A percentile compares a stretch with the other conserved stretches of the same genome.
Evolutionary conservation across 2,113 vertebrate species (phyloP).

Genomic region (Labeo rohita): DNA sequence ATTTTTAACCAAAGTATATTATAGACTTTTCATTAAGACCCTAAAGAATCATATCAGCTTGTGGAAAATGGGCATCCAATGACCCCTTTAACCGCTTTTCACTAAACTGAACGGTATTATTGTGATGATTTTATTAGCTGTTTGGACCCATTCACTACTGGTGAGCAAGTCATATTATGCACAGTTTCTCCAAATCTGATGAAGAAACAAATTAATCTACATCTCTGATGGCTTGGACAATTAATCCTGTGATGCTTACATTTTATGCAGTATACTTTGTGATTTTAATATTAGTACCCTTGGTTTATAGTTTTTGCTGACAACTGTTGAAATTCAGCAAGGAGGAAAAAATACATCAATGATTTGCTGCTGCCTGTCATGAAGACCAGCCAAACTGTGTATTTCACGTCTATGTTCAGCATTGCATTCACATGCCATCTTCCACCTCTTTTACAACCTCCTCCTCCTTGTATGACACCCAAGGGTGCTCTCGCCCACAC

Average conservation of each 20-base stretch:
- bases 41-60: too few relatives aligned
- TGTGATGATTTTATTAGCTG: too few relatives aligned
- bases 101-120: too few relatives aligned
- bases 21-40: too few relatives aligned
- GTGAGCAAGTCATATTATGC: too few relatives aligned
- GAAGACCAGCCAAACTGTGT: not conserved
- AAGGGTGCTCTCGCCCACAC: not conserved
- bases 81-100: too few relatives aligned
- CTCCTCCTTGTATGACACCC: not conserved
- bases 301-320: not conserved
- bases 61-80: too few relatives aligned
- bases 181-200: too few relatives aligned
- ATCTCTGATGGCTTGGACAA: too few relatives aligned
- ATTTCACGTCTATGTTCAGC: not conserved
- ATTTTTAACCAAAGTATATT: too few relatives aligned
- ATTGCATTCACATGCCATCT: slow-evolving; percentile 12
- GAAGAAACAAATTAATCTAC: too few relatives aligned
- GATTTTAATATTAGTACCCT: not conserved
- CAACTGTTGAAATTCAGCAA: not conserved
- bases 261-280: not conserved
- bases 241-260: not conserved
- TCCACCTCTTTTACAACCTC: slow-evolving; percentile 1
- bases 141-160: too few relatives aligned
- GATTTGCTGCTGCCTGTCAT: not conserved
- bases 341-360: not conserved